Conservation (phyloP, 92 coral and sea anemone genomes). For the Epizoanthus illoricatus region DNA sequence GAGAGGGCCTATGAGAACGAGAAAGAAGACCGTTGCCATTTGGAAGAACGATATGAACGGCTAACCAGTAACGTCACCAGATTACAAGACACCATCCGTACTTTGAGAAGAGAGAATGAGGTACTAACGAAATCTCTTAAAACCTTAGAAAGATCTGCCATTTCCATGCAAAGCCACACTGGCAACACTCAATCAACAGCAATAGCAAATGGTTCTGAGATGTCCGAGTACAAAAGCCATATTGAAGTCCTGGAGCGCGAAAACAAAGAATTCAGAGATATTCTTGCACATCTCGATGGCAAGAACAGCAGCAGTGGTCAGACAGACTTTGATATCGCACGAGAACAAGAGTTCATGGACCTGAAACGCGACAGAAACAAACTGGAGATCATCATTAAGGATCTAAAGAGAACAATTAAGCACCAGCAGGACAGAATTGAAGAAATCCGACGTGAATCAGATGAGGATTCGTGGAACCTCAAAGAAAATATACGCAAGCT, state of each 20-base stretch:
- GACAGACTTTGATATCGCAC: conserved; percentile 62
- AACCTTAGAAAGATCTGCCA: conserved; percentile 32
- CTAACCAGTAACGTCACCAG: conserved; percentile 57
- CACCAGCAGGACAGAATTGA: conserved; percentile 72
- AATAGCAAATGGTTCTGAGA: conserved; percentile 28
- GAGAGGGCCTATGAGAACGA: conserved; percentile 70
- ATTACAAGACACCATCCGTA: conserved; percentile 78
- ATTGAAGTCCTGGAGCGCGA: conserved; percentile 73
- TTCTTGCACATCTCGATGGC: conserved; percentile 69
- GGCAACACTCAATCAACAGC: not conserved
- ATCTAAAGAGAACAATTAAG: conserved; percentile 63
- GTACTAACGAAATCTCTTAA: conserved; percentile 47
- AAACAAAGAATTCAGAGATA: conserved; percentile 75
- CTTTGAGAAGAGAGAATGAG: conserved; percentile 72
- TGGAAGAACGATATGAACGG: conserved; percentile 66
- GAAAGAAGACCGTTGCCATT: conserved; percentile 60
- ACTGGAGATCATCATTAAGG: conserved; percentile 62
- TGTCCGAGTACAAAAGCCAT: conserved; percentile 60
- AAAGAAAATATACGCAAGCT: conserved; percentile 66
- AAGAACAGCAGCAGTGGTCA: conserved; percentile 58
- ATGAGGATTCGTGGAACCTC: conserved; percentile 59
- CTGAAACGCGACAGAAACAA: conserved; percentile 58
- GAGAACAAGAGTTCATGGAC: conserved; percentile 73
- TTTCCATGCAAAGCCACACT: conserved; percentile 5
- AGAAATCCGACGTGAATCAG: conserved; percentile 64